phyloP scores from a whole-genome alignment of 2,888 invertebrate genomes.

The Neoitamus cyanurus region DNA sequence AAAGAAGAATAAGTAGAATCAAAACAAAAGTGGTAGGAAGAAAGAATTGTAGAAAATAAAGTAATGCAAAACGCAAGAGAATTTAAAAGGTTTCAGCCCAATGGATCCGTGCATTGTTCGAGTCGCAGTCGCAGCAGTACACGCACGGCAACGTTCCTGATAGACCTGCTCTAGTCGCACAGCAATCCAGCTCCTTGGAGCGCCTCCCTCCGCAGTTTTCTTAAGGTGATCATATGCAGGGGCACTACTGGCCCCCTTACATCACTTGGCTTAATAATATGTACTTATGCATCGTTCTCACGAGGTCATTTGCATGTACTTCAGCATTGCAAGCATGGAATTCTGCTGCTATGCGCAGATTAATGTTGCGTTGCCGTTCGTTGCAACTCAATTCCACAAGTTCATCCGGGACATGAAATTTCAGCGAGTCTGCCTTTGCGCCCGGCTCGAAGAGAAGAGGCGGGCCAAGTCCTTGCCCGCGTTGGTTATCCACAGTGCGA shows the following conservation, averaged over 20 bases:
- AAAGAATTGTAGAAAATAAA: conserved; percentile 9
- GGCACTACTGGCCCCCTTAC: conserved; percentile 45
- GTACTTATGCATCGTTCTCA: conserved; percentile 39
- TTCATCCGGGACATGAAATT: neutral
- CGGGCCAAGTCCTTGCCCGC: neutral
- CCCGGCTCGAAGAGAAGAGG: neutral
- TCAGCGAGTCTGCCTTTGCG: neutral
- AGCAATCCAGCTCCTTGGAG: neutral
- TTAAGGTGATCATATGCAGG: neutral
- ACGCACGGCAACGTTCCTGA: neutral
- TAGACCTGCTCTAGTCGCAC: neutral
- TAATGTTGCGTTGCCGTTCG: conserved; percentile 22
- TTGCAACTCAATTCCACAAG: neutral
- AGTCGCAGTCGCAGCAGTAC: neutral
- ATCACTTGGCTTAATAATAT: conserved; percentile 32
- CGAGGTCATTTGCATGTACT: conserved; percentile 46
- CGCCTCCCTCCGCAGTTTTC: neutral
- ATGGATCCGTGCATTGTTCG: neutral
- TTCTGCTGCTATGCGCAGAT: neutral
- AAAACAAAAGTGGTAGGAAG: conserved; percentile 39
- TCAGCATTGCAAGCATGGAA: conserved; percentile 21
- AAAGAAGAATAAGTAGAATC: neutral
- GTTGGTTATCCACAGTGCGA: neutral
- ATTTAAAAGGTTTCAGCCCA: neutral
- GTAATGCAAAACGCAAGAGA: neutral